phyloP scores from a whole-genome alignment of 2,797 vertebrate genomes.

The Poeciliopsis turneri region DNA sequence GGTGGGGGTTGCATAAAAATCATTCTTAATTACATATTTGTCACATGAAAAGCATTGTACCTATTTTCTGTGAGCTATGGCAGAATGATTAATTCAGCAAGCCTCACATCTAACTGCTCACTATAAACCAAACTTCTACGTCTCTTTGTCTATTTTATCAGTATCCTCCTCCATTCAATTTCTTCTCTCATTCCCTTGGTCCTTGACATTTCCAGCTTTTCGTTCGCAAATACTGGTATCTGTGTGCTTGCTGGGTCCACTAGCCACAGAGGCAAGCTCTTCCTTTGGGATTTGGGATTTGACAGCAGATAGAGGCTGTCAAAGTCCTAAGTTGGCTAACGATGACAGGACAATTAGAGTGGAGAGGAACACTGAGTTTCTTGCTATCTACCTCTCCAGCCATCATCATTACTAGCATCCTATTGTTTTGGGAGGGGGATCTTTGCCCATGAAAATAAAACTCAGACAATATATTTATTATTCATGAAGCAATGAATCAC shows the following conservation, averaged over 20 bases:
- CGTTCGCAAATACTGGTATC: slow-evolving; percentile 66
- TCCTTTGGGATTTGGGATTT: slow-evolving; percentile 70
- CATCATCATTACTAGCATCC: slow-evolving; percentile 42
- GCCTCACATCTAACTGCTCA: slow-evolving; percentile 77
- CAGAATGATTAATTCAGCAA: slow-evolving; percentile 80
- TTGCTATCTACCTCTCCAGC: slow-evolving; percentile 30
- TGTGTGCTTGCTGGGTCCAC: slow-evolving; percentile 64
- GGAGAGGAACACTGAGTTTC: slow-evolving; percentile 45
- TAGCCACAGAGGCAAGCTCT: slow-evolving; percentile 62
- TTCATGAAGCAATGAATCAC: slow-evolving; percentile 10
- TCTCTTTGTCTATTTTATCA: slow-evolving; percentile 66
- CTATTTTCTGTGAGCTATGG: slow-evolving; percentile 73
- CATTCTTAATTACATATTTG: slow-evolving; percentile 85
- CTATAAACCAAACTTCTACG: slow-evolving; percentile 79
- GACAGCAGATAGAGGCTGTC: slow-evolving; percentile 75
- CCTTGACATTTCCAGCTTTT: slow-evolving; percentile 71
- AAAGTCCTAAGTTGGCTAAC: slow-evolving; percentile 66
- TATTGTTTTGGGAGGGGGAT: slow-evolving; percentile 28
- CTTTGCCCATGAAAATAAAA: slow-evolving; percentile 7
- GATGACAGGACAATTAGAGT: slow-evolving; percentile 71
- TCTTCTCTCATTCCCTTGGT: slow-evolving; percentile 67
- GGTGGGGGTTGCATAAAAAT: slow-evolving; percentile 60
- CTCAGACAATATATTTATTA: slow-evolving; percentile 18
- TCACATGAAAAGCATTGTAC: slow-evolving; percentile 82
- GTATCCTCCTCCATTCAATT: slow-evolving; percentile 63